Conservation (phyloP, 2,888 invertebrate species). For the Drosophila monieri region DNA sequence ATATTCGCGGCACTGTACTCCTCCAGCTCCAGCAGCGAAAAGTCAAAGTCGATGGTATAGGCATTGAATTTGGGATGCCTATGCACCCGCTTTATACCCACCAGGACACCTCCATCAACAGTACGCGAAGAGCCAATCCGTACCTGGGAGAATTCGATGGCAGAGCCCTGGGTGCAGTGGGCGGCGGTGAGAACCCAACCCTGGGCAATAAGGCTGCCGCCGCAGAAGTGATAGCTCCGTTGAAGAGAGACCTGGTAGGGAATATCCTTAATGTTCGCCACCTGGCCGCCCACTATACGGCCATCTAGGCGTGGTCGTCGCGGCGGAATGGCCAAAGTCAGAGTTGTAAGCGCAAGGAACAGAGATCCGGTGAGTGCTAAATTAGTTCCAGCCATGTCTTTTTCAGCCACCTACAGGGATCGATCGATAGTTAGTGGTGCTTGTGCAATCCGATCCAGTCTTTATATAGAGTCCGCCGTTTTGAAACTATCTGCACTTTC, state of each 20-base stretch:
- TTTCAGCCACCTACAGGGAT: too few species aligned
- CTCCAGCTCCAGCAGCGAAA: constrained; percentile 82
- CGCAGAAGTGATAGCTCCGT: constrained; percentile 83
- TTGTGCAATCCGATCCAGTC: background rate
- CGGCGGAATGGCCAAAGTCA: constrained; percentile 11
- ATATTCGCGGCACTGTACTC: constrained; percentile 53
- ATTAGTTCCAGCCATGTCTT: constrained; percentile 35
- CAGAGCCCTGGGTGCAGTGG: constrained; percentile 79
- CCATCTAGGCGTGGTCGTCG: constrained; percentile 63
- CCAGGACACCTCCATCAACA: constrained; percentile 80
- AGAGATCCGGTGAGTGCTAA: constrained; percentile 25
- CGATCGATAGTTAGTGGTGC: constrained; percentile 16
- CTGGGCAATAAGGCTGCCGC: constrained; percentile 83
- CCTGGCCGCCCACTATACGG: constrained; percentile 83
- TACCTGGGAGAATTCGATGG: constrained; percentile 56
- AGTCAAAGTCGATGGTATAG: constrained; percentile 83
- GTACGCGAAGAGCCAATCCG: constrained; percentile 82
- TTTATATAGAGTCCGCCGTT: constrained; percentile 50
- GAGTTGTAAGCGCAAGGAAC: constrained; percentile 1
- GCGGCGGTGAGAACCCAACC: constrained; percentile 84
- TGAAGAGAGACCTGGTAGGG: constrained; percentile 84
- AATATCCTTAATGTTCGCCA: constrained; percentile 80
- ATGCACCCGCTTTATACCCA: constrained; percentile 71
- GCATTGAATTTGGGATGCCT: constrained; percentile 82
- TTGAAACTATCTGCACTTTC: constrained; percentile 20